Evolutionary conservation across 1,140 invertebrate species (phyloP).

Genomic region (Rhagoletis pomonella): DNA sequence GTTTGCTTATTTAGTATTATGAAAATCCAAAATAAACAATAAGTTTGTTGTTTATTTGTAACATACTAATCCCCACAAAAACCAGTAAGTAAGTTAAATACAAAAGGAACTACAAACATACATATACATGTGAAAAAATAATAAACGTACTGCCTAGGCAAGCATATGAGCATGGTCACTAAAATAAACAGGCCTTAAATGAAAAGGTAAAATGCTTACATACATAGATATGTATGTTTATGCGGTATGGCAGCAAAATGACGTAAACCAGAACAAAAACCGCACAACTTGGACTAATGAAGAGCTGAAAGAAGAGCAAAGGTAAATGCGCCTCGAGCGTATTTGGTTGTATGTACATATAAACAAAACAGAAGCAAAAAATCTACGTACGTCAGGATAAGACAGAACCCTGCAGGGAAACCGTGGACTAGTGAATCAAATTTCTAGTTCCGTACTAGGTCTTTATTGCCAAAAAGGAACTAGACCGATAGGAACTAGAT

Average conservation of each 20-base stretch:
- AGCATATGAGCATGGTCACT: neutral
- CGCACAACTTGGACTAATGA: neutral
- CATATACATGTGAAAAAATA: neutral
- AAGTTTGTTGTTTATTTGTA: neutral
- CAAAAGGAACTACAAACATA: no score
- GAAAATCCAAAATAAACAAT: neutral
- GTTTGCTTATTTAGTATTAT: slow-evolving; percentile 26
- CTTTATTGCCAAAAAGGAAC: no score
- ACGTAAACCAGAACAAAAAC: neutral
- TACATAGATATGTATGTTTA: no score
- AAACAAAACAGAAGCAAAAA: slow-evolving; percentile 2
- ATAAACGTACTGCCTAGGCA: neutral
- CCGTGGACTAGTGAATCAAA: no score
- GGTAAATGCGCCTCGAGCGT: neutral
- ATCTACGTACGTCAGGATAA: neutral
- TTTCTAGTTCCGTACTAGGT: no score
- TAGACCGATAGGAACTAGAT: no score
- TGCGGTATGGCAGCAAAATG: slow-evolving; percentile 26
- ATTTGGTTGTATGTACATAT: slow-evolving; percentile 41
- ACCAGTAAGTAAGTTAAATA: slow-evolving; percentile 22
- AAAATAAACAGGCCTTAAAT: neutral
- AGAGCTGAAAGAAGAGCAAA: neutral
- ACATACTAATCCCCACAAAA: slow-evolving; percentile 35
- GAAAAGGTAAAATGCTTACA: neutral
- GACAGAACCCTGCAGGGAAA: no score